Base-by-base conservation (phyloP, 1,140 invertebrate species). In the Dreissena polymorpha region DNA sequence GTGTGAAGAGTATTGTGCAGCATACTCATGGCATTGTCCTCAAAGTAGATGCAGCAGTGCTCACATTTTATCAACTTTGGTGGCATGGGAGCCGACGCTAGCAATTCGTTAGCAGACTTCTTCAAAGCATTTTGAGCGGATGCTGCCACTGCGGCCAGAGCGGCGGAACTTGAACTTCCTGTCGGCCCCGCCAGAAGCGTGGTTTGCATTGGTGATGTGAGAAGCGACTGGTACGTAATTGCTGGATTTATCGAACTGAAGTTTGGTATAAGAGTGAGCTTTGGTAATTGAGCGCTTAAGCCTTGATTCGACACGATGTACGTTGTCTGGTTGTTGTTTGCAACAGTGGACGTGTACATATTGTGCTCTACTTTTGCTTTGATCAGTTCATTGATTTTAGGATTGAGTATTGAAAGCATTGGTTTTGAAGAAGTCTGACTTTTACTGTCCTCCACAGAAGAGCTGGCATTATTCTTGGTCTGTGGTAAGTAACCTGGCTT, bases 21-120 rank as follows among this genome's bases (percentile, higher is more conserved):
- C 79, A 91, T 68, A 29, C 88, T 88, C 89, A 91, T 89, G 14
- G 90, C 85, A 83, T 87, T 86, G 77, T 91, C 90, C 63, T 91
- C 90, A 78, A 91, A 91, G 81, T 86, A 89, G 72, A 90, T 91
- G 76, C 87, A 87, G 68, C 90, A 91, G 65, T 90, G 86, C 13
- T 89, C 87, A 77, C 90, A 91, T n/a, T 86, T 85, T 50, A 85
- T 83, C 69, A 88, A 73, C 39, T 86, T 87, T 51, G 87, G 87
- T 39, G 50, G 10, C 25, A 29, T 49, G 8, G 10, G 76, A n/a
- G 57, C 57, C 3, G 57, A 60, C 2, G 2, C 8, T 5, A 39
- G 39, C 39, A 39, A 39, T 39, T 39, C 39, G 39, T 39, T 39
- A 39, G 39, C 39, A 39, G 3, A 5, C 39, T 39, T 39, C 39